These are phyloP conservation scores for Himalopsyche tibetana DNA, from an alignment of 2,888 invertebrate genomes.

Conservation along the genomic window DNA sequence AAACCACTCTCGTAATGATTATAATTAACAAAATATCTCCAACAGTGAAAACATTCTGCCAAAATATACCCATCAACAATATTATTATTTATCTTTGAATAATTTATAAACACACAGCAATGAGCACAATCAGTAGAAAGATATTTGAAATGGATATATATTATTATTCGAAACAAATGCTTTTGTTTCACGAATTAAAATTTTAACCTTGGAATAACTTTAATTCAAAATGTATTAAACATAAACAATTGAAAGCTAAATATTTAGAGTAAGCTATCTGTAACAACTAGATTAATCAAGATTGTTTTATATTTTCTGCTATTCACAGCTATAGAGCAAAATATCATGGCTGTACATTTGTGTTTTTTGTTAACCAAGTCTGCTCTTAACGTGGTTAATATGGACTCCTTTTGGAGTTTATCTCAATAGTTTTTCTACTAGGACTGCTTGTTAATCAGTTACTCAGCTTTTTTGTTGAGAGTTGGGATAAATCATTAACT, in stretches of 20 bases:
- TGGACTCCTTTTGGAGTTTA: too few species aligned
- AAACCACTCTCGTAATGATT: background rate
- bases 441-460: too few species aligned
- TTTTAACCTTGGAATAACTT: background rate
- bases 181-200: background rate
- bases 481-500: too few species aligned
- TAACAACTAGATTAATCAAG: too few species aligned
- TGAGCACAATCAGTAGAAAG: background rate
- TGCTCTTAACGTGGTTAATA: too few species aligned
- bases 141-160: background rate
- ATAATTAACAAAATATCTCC: constrained; percentile 8
- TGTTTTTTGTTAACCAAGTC: too few species aligned
- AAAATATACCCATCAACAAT: background rate
- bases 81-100: constrained; percentile 29
- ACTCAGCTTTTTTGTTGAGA: too few species aligned
- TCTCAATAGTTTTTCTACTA: too few species aligned
- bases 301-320: too few species aligned
- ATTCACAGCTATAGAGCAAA: too few species aligned
- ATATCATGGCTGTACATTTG: too few species aligned
- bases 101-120: background rate
- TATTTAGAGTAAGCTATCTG: too few species aligned
- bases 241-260: background rate
- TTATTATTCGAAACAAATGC: background rate
- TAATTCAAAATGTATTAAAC: background rate
- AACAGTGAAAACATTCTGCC: background rate